Base-by-base conservation (phyloP, 2,113 vertebrate genomes). In the Chloropsis hardwickii region DNA sequence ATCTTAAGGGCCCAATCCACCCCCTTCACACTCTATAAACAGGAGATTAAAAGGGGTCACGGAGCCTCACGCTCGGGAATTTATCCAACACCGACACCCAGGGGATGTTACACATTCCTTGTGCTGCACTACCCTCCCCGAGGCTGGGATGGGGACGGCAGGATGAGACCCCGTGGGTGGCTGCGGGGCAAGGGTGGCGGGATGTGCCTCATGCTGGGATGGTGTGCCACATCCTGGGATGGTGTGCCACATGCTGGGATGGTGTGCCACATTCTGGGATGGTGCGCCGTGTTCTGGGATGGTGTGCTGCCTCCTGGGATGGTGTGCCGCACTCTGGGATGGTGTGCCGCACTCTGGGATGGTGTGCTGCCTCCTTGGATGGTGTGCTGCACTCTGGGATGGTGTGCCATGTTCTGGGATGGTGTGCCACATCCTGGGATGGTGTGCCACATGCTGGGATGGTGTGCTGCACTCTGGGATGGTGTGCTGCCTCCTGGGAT, bases 71-170 rank as follows among this genome's bases (percentile, higher is more conserved):
- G 0, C 21, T 19, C 8, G 2, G 67, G 84, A 35, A 18, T 7
- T 62, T 5, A 3, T 27, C 42, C 1, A 16, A 2, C 28, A 9
- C 11, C 7, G 31, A 22, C 50, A 7, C 21, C 5, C 29, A 0
- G 1, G 54, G 12, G 28, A 0, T 18, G 56, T 51, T 5, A 1
- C 2, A 0, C 24, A 0, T 11, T 23, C 5, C 6, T 15, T 15
- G 56, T 18, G 56, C 23, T 19, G 3, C 35, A 0, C 29, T 47
- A 5, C 0, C 6, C 31, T 4, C 44, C 14, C 39, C 2, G 2
- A 25, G 40, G 12, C 13, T 12, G 72, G 40, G 31, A 3, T 27
- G 51, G 8, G 31, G 6, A 27, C 0, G 5, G 37, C 10, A 16
- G 33, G 58, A 39, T 11, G 76, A 16, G 58, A 56, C 12, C 19